Base-by-base conservation (phyloP, 2,888 invertebrate genomes). In the Orthosia incerta region DNA sequence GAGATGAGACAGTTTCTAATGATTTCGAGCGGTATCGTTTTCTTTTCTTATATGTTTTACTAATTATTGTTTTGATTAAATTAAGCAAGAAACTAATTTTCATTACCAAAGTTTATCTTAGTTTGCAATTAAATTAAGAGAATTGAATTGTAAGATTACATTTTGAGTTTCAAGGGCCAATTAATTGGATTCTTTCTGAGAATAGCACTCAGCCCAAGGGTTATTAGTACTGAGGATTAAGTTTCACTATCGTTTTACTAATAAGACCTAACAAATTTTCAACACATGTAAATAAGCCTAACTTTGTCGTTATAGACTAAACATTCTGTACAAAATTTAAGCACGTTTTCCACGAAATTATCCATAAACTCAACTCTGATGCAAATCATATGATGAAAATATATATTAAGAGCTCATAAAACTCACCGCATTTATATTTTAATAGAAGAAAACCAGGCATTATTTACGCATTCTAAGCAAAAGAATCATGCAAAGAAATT, bases 401-500 rank as follows among this genome's bases (percentile, higher is more conserved):
- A 63, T 56, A 62, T 48, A 71, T 68, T 56, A 66, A 13, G 13
- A 39, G 50, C 56, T 67, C 69, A 79, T 78, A 79, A 67, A 62
- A 63, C 56, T 9, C 39, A 39, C 39, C 39, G 39, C 9, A 39
- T 39, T 39, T 39, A 39, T 39, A 39, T 31, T 31, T 51, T 57
- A 61, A 71, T 65, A 55, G 56, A 55, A 26, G 56, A 53, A 56
- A 75, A 57, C 20, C 46, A 12, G n/a, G 50, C 55, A 56, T 68
- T 74, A 56, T 67, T 71, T 78, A 69, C 53, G 59, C 71, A 45
- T 61, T 45, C 57, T 23, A 64, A 71, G 70, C 67, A 65, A 67
- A 53, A 67, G 15, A 76, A 63, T 72, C 60, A 69, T 74, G 64
- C 56, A 20, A 46, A 64, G 70, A 64, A 69, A 68, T 68, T 79